Evolutionary conservation across 2,797 vertebrate genomes (phyloP), one percentile per base, ranked within the genome.

Genomic region (Pagetopsis macropterus): DNA sequence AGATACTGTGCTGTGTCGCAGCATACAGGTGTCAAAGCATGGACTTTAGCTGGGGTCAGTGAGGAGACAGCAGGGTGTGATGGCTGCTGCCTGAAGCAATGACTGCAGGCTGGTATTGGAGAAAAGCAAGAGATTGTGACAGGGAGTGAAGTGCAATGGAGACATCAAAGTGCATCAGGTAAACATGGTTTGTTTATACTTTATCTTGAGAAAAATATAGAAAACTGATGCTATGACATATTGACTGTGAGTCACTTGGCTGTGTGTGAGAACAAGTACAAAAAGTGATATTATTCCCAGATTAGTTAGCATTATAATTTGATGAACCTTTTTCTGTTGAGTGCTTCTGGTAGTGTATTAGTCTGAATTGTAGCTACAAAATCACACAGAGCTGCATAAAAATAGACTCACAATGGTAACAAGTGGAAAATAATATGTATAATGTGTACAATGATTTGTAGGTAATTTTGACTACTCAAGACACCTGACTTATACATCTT

Each of bases 21-120:
- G 57, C 40, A 57, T 67, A 43, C 66, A 62, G 72, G 70, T 75
- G 76, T 75, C 57, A 62, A 27, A 72, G 57, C 50, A 68, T 68
- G n/a, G 43, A 56, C 40, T 70, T 33, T 43, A 31, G 70, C 40
- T 19, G n/a, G 46, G 66, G 60, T 72, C 70, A 70, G 46, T n/a
- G 56, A 70, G 44, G 78, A 57, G 21, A 45, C 46, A 17, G 59
- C 45, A 45, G 23, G 17, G 27, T 64, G 16, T 64, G 62, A 59
- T 31, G 43, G 10, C 3, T 43, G 8, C 17, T 58, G 21, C 50
- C 66, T 71, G 9, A 57, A 37, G 51, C 54, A 13, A 16, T 10
- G 13, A 43, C 46, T 60, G 23, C 46, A 64, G 17, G 58, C 3
- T 59, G 41, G 14, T 17, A 12, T 19, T 50, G 40, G 33, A 49